Conservation (phyloP, 2,797 vertebrate species). For the Poecilia gillii region DNA sequence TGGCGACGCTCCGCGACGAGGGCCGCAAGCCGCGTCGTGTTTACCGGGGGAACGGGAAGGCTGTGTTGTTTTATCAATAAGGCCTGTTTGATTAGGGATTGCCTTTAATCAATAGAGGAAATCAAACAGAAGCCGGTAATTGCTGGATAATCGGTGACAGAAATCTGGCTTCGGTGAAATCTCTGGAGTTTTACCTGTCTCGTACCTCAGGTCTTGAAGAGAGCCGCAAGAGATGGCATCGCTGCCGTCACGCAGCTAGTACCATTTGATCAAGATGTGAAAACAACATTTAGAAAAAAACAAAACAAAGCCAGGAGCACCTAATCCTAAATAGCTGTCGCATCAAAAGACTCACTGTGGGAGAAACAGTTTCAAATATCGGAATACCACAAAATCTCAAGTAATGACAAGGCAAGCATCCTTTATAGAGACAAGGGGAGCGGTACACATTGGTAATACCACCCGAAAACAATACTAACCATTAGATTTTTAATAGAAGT, state of each 20-base stretch:
- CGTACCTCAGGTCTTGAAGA: conserved; percentile 5
- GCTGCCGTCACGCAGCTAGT: background rate
- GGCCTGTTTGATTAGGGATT: conserved; percentile 79
- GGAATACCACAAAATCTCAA: background rate
- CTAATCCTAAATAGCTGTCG: background rate
- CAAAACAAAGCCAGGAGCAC: background rate
- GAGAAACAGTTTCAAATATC: background rate
- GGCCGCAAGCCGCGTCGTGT: conserved; percentile 39
- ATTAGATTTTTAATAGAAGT: background rate
- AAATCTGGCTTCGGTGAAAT: conserved; percentile 56
- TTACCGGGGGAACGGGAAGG: conserved; percentile 58
- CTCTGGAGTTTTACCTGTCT: conserved; percentile 41
- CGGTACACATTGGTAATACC: too few species aligned
- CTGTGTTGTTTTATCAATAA: conserved; percentile 68
- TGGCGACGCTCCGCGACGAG: background rate
- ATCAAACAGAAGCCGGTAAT: conserved; percentile 75
- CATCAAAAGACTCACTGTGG: background rate
- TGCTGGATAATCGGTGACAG: conserved; percentile 71
- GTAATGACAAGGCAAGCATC: background rate
- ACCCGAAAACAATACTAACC: background rate
- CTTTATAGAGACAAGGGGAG: background rate
- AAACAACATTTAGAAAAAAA: background rate
- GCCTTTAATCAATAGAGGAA: conserved; percentile 73
- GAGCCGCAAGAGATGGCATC: background rate
- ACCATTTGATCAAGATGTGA: background rate